phyloP scores from a whole-genome alignment of 2,797 vertebrate species.

The Carapus acus region DNA sequence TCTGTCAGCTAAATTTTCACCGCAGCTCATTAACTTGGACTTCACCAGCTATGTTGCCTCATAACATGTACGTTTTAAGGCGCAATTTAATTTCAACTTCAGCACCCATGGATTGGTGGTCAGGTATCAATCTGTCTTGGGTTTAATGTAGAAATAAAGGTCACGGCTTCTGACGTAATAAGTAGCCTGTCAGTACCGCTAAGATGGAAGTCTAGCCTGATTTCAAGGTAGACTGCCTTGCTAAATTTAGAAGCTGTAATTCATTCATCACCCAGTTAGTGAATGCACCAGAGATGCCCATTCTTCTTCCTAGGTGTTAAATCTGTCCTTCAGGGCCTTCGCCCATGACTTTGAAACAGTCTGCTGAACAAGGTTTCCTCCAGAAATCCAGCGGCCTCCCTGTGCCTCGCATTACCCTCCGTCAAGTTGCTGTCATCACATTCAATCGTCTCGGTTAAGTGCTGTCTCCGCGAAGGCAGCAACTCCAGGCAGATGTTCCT shows the following conservation, averaged over 20 bases:
- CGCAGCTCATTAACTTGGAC: too few relatives aligned
- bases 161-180: constrained; percentile 58
- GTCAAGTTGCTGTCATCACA: constrained; percentile 14
- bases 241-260: constrained; percentile 74
- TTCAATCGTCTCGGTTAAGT: constrained; percentile 23
- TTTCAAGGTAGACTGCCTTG: constrained; percentile 77
- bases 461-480: not conserved
- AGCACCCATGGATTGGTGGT: constrained; percentile 58
- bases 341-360: constrained; percentile 69
- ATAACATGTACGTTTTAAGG: not conserved
- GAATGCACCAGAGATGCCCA: constrained; percentile 67
- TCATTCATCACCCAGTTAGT: constrained; percentile 74
- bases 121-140: constrained; percentile 60
- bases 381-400: constrained; percentile 42
- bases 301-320: constrained; percentile 68
- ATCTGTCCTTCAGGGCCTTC: constrained; percentile 73
- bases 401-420: constrained; percentile 3
- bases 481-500: too few relatives aligned
- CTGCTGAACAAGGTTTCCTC: constrained; percentile 56
- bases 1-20: too few relatives aligned
- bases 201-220: constrained; percentile 65
- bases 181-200: constrained; percentile 47
- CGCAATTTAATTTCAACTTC: constrained; percentile 42
- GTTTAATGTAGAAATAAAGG: constrained; percentile 60
- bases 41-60: too few relatives aligned